Percentiles rank a stretch among this genome's conserved stretches.
phyloP scores from a whole-genome alignment of 2,888 invertebrate genomes.

The Suillia variegata region DNA sequence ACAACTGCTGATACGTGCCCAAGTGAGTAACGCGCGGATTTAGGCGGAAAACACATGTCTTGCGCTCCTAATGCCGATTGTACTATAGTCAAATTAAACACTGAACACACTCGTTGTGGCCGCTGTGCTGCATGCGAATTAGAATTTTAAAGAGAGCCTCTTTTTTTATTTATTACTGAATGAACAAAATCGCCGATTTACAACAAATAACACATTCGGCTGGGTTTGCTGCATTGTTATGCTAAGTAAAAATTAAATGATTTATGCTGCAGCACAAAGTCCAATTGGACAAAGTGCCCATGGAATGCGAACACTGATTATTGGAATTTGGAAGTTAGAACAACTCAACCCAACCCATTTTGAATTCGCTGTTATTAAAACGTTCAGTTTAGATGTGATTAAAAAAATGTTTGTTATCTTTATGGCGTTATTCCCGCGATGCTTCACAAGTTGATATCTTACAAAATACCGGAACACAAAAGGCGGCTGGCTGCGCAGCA shows the following conservation, averaged over 20 bases:
- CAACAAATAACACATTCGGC: slow-evolving; percentile 27
- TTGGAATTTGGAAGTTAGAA: background rate
- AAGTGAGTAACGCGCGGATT: slow-evolving; percentile 48
- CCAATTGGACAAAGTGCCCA: background rate
- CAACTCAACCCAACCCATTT: slow-evolving; percentile 2
- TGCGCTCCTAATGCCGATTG: slow-evolving; percentile 49
- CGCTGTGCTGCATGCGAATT: slow-evolving; percentile 54
- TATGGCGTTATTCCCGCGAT: slow-evolving; percentile 40
- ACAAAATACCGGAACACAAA: slow-evolving; percentile 26
- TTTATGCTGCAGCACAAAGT: slow-evolving; percentile 27
- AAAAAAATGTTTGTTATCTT: too few relatives aligned
- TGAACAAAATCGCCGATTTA: slow-evolving; percentile 29
- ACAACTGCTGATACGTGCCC: slow-evolving; percentile 45
- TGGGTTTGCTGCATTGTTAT: slow-evolving; percentile 18
- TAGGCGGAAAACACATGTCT: slow-evolving; percentile 55
- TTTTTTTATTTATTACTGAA: slow-evolving; percentile 20
- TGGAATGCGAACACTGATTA: background rate
- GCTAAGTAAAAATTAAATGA: slow-evolving; percentile 13
- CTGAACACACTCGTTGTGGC: slow-evolving; percentile 5
- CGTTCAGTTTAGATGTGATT: too few relatives aligned
- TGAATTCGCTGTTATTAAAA: slow-evolving; percentile 10
- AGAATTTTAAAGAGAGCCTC: slow-evolving; percentile 41
- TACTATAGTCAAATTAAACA: background rate
- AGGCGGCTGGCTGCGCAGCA: background rate
- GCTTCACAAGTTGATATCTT: slow-evolving; percentile 30